A percentile compares a stretch with the other conserved stretches of the same genome.
These are phyloP conservation scores for Tyto alba DNA, from an alignment of 2,113 vertebrate genomes.

Conservation along the genomic window DNA sequence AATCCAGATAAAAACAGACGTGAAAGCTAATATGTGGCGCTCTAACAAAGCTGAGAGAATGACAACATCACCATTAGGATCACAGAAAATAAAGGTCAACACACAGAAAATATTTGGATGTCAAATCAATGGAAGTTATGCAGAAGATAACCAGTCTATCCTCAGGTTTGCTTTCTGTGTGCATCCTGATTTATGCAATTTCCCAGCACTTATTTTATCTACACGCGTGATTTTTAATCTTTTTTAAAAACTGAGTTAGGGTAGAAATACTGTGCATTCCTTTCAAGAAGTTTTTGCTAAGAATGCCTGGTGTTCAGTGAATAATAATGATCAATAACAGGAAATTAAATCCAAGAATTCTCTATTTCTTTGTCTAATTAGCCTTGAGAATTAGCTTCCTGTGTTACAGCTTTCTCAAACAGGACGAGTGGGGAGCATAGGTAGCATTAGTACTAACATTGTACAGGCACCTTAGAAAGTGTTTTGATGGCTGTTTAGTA, in stretches of 20 bases:
- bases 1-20: background rate
- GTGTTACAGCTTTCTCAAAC: background rate
- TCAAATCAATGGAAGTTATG: background rate
- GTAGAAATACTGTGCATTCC: background rate
- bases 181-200: background rate
- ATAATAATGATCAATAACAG: background rate
- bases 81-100: background rate
- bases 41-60: background rate
- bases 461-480: background rate
- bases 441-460: background rate
- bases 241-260: background rate
- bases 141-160: background rate
- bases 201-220: background rate
- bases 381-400: background rate
- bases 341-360: background rate
- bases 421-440: background rate
- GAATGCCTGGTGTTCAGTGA: background rate
- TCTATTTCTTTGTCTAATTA: constrained; percentile 4
- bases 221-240: background rate
- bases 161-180: background rate
- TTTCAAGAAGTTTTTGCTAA: background rate
- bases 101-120: background rate
- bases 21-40: background rate
- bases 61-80: background rate
- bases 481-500: constrained; percentile 35